These are phyloP conservation scores for Allolobophora icterica DNA, from an alignment of 2,888 invertebrate species.

Conservation along the genomic window DNA sequence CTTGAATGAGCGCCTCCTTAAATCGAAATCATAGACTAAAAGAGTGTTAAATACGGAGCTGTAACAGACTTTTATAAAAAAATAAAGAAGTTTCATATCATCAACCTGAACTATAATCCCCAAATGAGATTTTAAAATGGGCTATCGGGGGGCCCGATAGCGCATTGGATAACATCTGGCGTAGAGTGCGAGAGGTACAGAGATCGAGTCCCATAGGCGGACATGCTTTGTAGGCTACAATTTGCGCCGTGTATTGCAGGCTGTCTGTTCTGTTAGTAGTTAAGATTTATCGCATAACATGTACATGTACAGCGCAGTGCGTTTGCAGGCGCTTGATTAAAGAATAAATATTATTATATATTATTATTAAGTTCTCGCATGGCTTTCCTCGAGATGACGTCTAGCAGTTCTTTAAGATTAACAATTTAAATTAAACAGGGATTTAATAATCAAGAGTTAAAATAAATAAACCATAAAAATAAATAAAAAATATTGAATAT, in stretches of 20 bases:
- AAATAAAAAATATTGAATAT: not conserved
- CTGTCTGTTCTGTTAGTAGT: too few relatives aligned
- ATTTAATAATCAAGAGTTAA: not conserved
- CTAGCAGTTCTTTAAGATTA: not conserved
- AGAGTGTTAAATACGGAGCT: not conserved
- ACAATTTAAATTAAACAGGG: not conserved
- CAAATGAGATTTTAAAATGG: not conserved
- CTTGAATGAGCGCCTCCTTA: not conserved
- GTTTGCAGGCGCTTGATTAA: too few relatives aligned
- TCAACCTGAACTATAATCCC: not conserved
- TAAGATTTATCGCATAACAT: too few relatives aligned
- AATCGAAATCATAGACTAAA: not conserved
- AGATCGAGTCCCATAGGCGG: too few relatives aligned
- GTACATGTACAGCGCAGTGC: too few relatives aligned
- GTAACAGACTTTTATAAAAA: not conserved
- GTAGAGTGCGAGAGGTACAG: too few relatives aligned
- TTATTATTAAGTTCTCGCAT: too few relatives aligned
- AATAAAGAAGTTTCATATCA: not conserved
- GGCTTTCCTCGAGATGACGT: not conserved
- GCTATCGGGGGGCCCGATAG: too few relatives aligned
- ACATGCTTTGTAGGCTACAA: too few relatives aligned
- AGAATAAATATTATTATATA: too few relatives aligned
- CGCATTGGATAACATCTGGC: too few relatives aligned
- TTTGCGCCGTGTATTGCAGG: too few relatives aligned
- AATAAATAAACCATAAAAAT: not conserved